Base-by-base conservation (phyloP, 2,797 vertebrate genomes). In the Merluccius polli region DNA sequence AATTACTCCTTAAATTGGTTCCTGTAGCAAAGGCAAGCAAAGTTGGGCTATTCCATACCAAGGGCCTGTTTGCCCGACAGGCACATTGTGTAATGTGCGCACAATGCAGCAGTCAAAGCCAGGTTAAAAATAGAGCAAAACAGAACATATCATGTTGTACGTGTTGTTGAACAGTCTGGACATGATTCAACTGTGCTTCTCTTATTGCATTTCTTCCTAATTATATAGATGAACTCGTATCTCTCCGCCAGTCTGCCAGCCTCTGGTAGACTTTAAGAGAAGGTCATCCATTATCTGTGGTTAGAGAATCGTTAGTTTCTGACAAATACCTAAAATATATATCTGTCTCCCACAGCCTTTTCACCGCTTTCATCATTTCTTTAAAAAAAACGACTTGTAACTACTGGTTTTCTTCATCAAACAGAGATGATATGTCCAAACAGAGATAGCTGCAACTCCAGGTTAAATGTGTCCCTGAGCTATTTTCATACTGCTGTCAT, bases 41-140 rank as follows among this genome's bases (percentile, higher is more conserved):
- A 78, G 73, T 72, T 44, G 72, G 76, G 76, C 75, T 63, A 75
- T 41, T 77, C 41, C 70, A 16, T 33, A 71, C 21, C 11, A 73
- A 67, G 32, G 52, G 52, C n/a, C 21, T 16, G 21, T 41, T 52
- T 29, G 36, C 36, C n/a, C 41, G 12, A 77, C 71, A 73, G 18
- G 74, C 6, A 21, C 32, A 18, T 27, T 65, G 59, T 65, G 59
- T 65, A 24, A 65, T 27, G 59, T 65, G 24, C 71, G 68, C 33
- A 65, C 29, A 48, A 71, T 70, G 11, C 63, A 71, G 24, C 59
- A 65, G n/a, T 65, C 24, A 74, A 27, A 36, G 73, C 35, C 67
- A 69, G 67, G 67, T 69, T 30, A 69, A 69, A 69, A 69, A 69
- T 32, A 30, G 67, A 29, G 59, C 59, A 65, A 24, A 65, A 27